Conservation (phyloP, 2,888 invertebrate species). For the Andrena dorsata region DNA sequence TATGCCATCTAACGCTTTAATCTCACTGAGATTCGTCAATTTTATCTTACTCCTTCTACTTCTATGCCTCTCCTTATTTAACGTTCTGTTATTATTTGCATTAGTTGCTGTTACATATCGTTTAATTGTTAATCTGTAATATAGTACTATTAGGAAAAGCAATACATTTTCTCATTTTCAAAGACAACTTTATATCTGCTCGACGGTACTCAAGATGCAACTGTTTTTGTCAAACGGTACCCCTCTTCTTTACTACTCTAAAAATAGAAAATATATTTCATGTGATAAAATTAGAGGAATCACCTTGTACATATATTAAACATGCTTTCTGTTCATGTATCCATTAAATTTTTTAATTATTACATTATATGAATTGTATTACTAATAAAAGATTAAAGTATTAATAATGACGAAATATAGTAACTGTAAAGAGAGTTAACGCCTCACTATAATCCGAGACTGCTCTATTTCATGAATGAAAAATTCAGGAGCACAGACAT, state of each 20-base stretch:
- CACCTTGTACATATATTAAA: conserved; percentile 13
- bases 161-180: conserved; percentile 13
- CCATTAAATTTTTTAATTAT: conserved; percentile 24
- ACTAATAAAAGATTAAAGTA: conserved; percentile 33
- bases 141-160: background rate
- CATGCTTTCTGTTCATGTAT: conserved; percentile 4
- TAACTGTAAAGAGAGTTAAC: conserved; percentile 28
- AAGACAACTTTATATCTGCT: conserved; percentile 25
- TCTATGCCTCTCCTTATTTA: background rate
- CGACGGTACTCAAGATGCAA: background rate
- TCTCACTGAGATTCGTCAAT: background rate
- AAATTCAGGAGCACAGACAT: background rate
- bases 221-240: background rate
- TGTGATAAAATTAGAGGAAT: conserved; percentile 6
- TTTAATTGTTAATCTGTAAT: background rate
- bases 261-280: conserved; percentile 22
- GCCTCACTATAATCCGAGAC: conserved; percentile 15
- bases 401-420: conserved; percentile 30
- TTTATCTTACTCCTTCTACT: background rate
- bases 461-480: conserved; percentile 5
- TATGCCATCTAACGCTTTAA: background rate
- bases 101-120: background rate
- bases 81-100: background rate
- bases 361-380: conserved; percentile 29
- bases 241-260: conserved; percentile 9